These are phyloP conservation scores for Macaca nemestrina DNA, from an alignment of 2,113 vertebrate genomes.

Conservation along the genomic window DNA sequence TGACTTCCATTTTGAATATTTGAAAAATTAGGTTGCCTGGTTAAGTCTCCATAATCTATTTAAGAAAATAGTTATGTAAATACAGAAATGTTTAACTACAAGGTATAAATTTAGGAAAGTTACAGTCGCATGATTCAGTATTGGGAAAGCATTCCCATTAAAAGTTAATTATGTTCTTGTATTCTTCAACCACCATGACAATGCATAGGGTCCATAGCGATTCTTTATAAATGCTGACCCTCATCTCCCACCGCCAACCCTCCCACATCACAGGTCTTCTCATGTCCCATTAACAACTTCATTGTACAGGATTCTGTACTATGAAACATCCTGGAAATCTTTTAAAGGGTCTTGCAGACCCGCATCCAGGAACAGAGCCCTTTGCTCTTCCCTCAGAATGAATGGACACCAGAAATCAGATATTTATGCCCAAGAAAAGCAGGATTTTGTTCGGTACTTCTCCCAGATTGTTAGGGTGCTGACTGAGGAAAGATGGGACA, in stretches of 20 bases:
- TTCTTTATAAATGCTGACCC: background rate
- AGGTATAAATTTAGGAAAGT: background rate
- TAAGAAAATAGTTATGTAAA: background rate
- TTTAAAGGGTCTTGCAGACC: too few species aligned
- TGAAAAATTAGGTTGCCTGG: background rate
- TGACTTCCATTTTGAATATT: background rate
- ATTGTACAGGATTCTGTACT: background rate
- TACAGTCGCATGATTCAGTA: too few species aligned
- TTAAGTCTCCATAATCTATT: background rate
- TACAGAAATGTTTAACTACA: background rate
- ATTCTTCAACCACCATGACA: background rate
- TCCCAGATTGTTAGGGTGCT: too few species aligned
- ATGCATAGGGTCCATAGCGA: accelerated
- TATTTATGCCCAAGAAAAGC: too few species aligned
- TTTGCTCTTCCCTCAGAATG: too few species aligned
- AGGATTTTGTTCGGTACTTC: too few species aligned
- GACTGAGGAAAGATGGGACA: too few species aligned
- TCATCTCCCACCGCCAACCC: accelerated
- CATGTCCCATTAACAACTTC: accelerated
- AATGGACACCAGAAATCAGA: too few species aligned
- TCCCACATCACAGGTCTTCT: background rate
- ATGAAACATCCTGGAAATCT: background rate
- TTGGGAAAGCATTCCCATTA: background rate
- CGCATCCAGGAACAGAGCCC: too few species aligned
- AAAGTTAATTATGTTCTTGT: background rate